phyloP scores from a whole-genome alignment of 2,888 invertebrate species.

The Anticlea derivata region DNA sequence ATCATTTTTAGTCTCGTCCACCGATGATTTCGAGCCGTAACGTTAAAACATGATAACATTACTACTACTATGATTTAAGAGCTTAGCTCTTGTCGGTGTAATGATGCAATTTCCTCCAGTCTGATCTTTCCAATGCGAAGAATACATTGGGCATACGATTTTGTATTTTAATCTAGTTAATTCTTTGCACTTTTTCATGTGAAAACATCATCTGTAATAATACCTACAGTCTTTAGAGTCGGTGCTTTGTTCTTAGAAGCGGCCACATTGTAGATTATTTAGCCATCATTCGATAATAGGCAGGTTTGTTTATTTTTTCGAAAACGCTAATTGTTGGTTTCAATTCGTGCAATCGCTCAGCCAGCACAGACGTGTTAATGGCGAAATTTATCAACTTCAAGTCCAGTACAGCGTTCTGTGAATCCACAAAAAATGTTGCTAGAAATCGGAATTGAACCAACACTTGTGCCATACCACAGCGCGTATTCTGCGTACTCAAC shows the following conservation, averaged over 20 bases:
- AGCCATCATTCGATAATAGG: constrained; percentile 63
- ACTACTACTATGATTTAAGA: too few relatives aligned
- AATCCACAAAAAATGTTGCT: too few relatives aligned
- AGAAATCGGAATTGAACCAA: not conserved
- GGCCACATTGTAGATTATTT: constrained; percentile 46
- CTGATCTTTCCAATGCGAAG: too few relatives aligned
- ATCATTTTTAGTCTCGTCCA: too few relatives aligned
- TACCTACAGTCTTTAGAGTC: constrained; percentile 10
- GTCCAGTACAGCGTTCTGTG: not conserved
- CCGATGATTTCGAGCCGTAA: too few relatives aligned
- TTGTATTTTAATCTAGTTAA: constrained; percentile 39
- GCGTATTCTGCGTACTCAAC: too few relatives aligned
- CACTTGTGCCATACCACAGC: not conserved
- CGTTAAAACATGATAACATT: too few relatives aligned
- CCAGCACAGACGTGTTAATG: constrained; percentile 51
- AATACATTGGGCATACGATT: constrained; percentile 45
- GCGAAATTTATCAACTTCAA: constrained; percentile 49
- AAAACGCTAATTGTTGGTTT: constrained; percentile 66
- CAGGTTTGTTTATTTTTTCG: constrained; percentile 63
- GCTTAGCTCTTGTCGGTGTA: too few relatives aligned
- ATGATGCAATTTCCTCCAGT: too few relatives aligned
- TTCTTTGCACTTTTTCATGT: constrained; percentile 28
- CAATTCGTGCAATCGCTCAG: constrained; percentile 52
- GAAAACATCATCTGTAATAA: constrained; percentile 10
- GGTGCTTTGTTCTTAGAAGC: constrained; percentile 22